A percentile compares a stretch with the other conserved stretches of the same genome.
Evolutionary conservation across 2,888 invertebrate species (phyloP).

Genomic region (Heliconius erato): DNA sequence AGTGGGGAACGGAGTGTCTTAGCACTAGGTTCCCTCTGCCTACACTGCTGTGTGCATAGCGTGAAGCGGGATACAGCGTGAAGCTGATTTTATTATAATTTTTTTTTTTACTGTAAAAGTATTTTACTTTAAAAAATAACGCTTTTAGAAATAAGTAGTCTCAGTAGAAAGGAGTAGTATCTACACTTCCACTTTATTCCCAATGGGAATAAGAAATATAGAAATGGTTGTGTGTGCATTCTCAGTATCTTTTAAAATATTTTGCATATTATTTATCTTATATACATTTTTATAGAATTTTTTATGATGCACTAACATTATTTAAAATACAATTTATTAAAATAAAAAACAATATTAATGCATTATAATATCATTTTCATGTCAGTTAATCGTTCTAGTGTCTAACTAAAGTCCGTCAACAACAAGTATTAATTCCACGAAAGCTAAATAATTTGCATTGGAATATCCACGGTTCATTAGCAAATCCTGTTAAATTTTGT

Average conservation of each 20-base stretch:
- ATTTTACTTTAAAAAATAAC: no score
- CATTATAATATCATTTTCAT: not conserved
- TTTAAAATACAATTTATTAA: no score
- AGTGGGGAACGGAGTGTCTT: no score
- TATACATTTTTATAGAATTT: slow-evolving; percentile 25
- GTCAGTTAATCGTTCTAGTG: no score
- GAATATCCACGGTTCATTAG: slow-evolving; percentile 18
- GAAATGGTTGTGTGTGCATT: slow-evolving; percentile 10
- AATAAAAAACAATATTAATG: no score
- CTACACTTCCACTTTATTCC: not conserved
- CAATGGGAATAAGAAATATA: slow-evolving; percentile 24
- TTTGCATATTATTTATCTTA: slow-evolving; percentile 10
- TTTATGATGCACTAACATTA: not conserved
- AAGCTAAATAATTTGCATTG: slow-evolving; percentile 22
- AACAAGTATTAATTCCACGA: slow-evolving; percentile 10
- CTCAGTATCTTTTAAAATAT: slow-evolving; percentile 27
- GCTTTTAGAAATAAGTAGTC: not conserved
- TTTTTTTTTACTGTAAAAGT: no score
- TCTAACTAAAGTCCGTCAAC: not conserved
- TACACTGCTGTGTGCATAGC: no score
- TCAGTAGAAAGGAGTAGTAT: not conserved
- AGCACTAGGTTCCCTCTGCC: no score
- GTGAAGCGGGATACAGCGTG: no score
- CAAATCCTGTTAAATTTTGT: slow-evolving; percentile 18
- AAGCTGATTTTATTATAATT: no score